These are phyloP conservation scores for Cydia amplana DNA, from an alignment of 1,140 invertebrate genomes.

Conservation along the genomic window DNA sequence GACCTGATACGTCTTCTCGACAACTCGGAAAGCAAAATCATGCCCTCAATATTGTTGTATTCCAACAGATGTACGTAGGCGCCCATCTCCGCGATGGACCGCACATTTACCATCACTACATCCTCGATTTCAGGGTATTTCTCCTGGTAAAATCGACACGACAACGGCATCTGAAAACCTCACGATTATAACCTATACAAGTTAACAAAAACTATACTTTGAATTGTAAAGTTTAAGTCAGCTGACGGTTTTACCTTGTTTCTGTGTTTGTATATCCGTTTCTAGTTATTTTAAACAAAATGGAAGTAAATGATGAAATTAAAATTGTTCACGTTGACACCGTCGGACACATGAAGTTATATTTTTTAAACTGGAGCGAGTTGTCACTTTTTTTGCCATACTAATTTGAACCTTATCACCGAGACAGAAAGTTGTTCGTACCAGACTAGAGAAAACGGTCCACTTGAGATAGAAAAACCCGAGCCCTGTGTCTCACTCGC, in stretches of 20 bases:
- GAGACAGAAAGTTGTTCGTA: no score
- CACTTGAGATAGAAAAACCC: no score
- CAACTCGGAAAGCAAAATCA: slow-evolving; percentile 97
- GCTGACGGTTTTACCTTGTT: slow-evolving; percentile 40
- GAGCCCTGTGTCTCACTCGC: no score
- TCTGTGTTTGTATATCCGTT: slow-evolving; percentile 36
- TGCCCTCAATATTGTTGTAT: slow-evolving; percentile 99
- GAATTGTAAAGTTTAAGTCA: no score
- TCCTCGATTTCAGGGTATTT: slow-evolving; percentile 99
- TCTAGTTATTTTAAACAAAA: slow-evolving; percentile 36
- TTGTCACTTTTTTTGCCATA: no score
- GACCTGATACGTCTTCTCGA: slow-evolving; percentile 98
- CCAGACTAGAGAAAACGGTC: no score
- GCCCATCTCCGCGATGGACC: slow-evolving; percentile 99
- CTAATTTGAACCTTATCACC: no score
- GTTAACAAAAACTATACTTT: slow-evolving; percentile 9
- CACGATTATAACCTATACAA: slow-evolving; percentile 45
- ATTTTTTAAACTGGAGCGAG: no score
- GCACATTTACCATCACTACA: slow-evolving; percentile 99
- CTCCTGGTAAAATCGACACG: slow-evolving; percentile 98
- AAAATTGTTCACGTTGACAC: slow-evolving; percentile 64
- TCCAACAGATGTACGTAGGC: slow-evolving; percentile 98
- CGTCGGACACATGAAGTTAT: slow-evolving; percentile 40
- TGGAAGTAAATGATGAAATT: slow-evolving; percentile 57
- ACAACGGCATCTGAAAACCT: slow-evolving; percentile 90